These are phyloP conservation scores for Drosophila gunungcola DNA, from an alignment of 1,140 invertebrate species.

Conservation along the genomic window DNA sequence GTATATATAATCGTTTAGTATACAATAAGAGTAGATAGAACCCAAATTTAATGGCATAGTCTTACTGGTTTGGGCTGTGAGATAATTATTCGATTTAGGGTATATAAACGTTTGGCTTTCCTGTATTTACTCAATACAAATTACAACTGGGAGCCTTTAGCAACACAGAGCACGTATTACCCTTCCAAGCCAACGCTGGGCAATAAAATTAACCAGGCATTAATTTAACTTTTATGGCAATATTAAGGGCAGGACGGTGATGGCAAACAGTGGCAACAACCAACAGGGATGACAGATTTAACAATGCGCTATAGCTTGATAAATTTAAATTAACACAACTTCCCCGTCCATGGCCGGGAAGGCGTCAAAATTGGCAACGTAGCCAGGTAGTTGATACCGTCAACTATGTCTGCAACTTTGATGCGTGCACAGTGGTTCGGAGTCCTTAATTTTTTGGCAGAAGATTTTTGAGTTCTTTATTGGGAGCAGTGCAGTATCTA, in stretches of 20 bases:
- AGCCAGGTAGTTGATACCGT: conserved; percentile 27
- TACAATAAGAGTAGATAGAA: too few species aligned
- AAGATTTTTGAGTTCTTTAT: too few species aligned
- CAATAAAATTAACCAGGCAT: conserved; percentile 19
- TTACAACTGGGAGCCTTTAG: too few species aligned
- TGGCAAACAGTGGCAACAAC: conserved; percentile 9
- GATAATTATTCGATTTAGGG: too few species aligned
- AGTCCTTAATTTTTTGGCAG: too few species aligned
- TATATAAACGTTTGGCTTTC: too few species aligned
- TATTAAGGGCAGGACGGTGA: conserved; percentile 5
- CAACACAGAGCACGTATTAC: too few species aligned
- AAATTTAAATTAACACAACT: conserved; percentile 38
- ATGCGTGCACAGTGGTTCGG: conserved; percentile 4
- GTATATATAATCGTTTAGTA: too few species aligned
- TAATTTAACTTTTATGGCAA: conserved; percentile 34
- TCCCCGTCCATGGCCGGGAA: conserved; percentile 4
- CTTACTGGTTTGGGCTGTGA: too few species aligned
- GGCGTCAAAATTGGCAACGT: conserved; percentile 36
- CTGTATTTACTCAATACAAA: too few species aligned
- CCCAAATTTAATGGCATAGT: too few species aligned
- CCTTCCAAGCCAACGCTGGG: neutral
- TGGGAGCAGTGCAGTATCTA: neutral
- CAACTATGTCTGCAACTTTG: conserved; percentile 13
- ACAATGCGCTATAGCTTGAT: neutral
- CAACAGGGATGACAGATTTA: conserved; percentile 10